These are phyloP conservation scores for Lucilia sericata DNA, from an alignment of 1,140 invertebrate genomes.

Conservation along the genomic window DNA sequence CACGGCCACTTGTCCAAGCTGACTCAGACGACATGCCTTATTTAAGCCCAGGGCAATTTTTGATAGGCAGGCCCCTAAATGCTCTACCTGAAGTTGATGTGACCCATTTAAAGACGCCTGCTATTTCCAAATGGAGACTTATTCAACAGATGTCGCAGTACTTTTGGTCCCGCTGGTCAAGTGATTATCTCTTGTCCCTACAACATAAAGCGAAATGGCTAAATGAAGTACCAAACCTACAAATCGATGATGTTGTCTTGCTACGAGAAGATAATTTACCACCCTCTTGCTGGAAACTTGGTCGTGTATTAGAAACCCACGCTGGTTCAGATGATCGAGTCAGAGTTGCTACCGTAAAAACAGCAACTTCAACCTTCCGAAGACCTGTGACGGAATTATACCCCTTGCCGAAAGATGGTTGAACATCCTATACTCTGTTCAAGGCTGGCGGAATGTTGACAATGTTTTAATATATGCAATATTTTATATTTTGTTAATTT, in stretches of 20 bases:
- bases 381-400: background rate
- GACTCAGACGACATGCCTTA: too few relatives aligned
- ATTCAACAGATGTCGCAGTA: background rate
- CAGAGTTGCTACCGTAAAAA: constrained; percentile 49
- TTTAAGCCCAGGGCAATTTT: background rate
- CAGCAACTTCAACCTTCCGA: constrained; percentile 25
- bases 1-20: too few relatives aligned
- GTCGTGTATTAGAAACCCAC: constrained; percentile 48
- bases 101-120: background rate
- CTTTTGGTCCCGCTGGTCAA: background rate
- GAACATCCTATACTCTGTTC: background rate
- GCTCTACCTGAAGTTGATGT: background rate
- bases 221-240: background rate
- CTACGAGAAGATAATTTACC: background rate
- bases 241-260: background rate
- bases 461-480: too few relatives aligned
- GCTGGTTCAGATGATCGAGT: constrained; percentile 55
- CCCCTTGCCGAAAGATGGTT: background rate
- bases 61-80: background rate
- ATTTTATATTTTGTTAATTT: too few relatives aligned
- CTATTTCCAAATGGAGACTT: background rate
- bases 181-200: background rate
- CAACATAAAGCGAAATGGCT: background rate
- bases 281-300: background rate
- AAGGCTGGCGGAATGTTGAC: background rate